Evolutionary conservation across 2,113 vertebrate genomes (phyloP).

Genomic region (Pangasianodon hypophthalmus): DNA sequence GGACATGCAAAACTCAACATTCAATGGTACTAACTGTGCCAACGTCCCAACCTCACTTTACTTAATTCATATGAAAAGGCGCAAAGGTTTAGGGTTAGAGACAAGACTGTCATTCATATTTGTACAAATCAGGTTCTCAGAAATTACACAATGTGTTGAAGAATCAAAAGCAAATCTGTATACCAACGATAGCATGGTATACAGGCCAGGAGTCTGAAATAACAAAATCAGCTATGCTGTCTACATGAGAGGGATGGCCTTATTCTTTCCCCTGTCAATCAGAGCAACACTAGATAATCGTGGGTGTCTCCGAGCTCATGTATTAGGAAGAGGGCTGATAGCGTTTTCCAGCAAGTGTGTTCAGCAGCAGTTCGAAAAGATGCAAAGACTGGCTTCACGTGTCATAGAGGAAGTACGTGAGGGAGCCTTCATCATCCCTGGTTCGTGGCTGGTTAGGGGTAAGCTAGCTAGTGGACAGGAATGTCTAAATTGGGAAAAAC

Average conservation of each 20-base stretch:
- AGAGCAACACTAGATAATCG: background rate
- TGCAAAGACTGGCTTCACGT: background rate
- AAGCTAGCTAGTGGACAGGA: background rate
- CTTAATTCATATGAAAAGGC: background rate
- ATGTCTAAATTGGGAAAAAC: background rate
- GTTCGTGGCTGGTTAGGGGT: background rate
- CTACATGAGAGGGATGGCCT: background rate
- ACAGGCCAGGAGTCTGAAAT: background rate
- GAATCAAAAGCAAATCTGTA: background rate
- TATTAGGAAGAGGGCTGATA: background rate
- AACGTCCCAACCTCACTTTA: background rate
- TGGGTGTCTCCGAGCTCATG: background rate
- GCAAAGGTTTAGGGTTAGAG: background rate
- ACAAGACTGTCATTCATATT: background rate
- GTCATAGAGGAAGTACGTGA: background rate
- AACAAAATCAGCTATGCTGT: background rate
- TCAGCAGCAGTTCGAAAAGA: background rate
- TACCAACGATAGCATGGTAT: background rate
- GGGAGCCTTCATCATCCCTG: background rate
- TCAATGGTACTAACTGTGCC: background rate
- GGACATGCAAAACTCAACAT: background rate
- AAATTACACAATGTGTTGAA: background rate
- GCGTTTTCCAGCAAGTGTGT: background rate
- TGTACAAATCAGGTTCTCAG: background rate
- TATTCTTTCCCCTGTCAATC: background rate